Base-by-base conservation (phyloP, 2,113 vertebrate genomes). In the Aythya baeri region DNA sequence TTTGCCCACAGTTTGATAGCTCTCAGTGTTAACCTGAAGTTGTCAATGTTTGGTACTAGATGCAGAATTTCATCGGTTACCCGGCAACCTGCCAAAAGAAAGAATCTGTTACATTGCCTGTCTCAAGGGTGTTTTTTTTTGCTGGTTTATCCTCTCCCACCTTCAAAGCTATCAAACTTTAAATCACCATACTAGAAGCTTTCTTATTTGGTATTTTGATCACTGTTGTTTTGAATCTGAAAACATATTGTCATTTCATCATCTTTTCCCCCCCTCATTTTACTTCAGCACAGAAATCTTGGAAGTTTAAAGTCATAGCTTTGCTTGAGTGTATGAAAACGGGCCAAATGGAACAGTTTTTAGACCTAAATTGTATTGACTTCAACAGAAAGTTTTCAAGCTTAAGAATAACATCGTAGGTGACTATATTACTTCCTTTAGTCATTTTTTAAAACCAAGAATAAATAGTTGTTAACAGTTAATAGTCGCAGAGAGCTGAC, bases 1-100 rank as follows among this genome's bases (percentile, higher is more conserved):
- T 99, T 99, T 95, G 99, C 99, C 99, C 99, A 99, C 62, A 99
- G 96, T 97, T 99, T 99, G 97, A 99, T 99, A 97, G 98, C 98
- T 98, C 98, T 98, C 97, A 99, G 98, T 88, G 98, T 98, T 94
- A 99, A 98, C 97, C 98, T 98, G 98, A 99, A 99, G 98, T 99
- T 99, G 93, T 98, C 98, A 92, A 99, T 98, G 96, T 98, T 99
- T 95, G 99, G 99, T 97, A 99, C 99, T 97, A 98, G 98, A 95
- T 99, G 98, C 93, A 99, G 98, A 98, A 99, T 99, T 98, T 99
- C 99, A 98, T 99, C 98, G 46, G 99, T 98, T 92, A 99, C 99
- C 96, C 99, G 98, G 98, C 98, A 99, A 98, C 99, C 99, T 99
- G 92, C 91, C 90, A 97, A 98, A 7, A 97, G 54, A 97, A 97